phyloP scores from a whole-genome alignment of 2,888 invertebrate species.

The Myopa testacea region DNA sequence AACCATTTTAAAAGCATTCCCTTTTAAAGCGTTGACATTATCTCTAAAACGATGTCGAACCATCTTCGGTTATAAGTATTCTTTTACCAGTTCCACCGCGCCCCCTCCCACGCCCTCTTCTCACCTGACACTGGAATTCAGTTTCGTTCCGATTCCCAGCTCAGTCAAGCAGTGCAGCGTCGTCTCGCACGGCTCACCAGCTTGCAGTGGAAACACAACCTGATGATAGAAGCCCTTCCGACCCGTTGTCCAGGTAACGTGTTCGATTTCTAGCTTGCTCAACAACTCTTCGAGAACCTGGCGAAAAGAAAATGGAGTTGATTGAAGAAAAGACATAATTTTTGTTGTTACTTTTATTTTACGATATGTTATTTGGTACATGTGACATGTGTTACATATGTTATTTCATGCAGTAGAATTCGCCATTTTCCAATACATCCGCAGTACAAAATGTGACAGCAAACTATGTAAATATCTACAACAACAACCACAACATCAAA shows the following conservation, averaged over 20 bases:
- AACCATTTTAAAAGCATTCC: too few relatives aligned
- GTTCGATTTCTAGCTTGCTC: conserved; percentile 76
- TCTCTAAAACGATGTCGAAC: too few relatives aligned
- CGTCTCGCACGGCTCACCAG: conserved; percentile 79
- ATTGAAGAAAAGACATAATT: neutral
- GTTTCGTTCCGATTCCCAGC: conserved; percentile 77
- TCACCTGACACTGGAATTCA: conserved; percentile 80
- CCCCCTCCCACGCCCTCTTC: conserved; percentile 36
- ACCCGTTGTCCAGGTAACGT: conserved; percentile 78
- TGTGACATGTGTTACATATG: too few relatives aligned
- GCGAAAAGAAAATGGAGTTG: conserved; percentile 28
- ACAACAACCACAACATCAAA: too few relatives aligned
- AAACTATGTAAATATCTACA: too few relatives aligned
- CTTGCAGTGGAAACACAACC: conserved; percentile 77
- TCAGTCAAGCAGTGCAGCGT: conserved; percentile 80
- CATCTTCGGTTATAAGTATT: neutral
- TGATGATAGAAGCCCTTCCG: conserved; percentile 77
- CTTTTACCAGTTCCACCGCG: neutral
- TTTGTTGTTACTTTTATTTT: too few relatives aligned
- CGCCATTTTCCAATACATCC: too few relatives aligned
- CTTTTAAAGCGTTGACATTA: too few relatives aligned
- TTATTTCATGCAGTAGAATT: too few relatives aligned
- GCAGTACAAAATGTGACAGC: too few relatives aligned
- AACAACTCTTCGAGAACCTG: conserved; percentile 78
- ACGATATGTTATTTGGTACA: too few relatives aligned